Conservation (phyloP, 1,140 invertebrate species). For the Trichomalopsis sarcophagae region DNA sequence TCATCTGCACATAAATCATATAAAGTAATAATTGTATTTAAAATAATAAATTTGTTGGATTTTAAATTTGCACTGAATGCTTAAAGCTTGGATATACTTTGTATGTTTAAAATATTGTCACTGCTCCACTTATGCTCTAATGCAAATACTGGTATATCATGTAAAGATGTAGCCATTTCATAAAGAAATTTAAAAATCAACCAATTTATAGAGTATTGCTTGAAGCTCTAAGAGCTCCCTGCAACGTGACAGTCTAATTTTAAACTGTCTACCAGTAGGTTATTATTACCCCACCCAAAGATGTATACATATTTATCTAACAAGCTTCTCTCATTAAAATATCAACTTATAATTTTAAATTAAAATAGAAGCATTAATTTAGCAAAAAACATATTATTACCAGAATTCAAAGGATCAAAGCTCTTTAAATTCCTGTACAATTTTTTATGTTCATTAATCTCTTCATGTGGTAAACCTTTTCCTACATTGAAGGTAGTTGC, state of each 20-base stretch:
- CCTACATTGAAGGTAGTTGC: background rate
- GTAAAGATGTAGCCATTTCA: constrained; percentile 67
- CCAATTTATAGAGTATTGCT: constrained; percentile 38
- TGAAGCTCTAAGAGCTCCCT: constrained; percentile 28
- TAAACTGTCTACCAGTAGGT: constrained; percentile 58
- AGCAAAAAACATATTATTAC: constrained; percentile 26
- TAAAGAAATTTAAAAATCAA: constrained; percentile 58
- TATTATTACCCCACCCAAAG: constrained; percentile 66
- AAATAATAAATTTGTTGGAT: background rate
- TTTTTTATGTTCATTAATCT: constrained; percentile 42
- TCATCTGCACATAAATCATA: constrained; percentile 5
- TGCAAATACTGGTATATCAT: constrained; percentile 71
- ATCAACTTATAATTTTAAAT: background rate
- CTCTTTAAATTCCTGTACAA: constrained; percentile 25
- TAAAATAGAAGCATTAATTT: background rate
- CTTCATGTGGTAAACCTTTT: background rate
- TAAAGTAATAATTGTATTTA: background rate
- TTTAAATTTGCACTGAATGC: background rate
- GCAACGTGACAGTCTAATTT: constrained; percentile 64
- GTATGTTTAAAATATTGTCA: constrained; percentile 65
- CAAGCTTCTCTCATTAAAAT: background rate
- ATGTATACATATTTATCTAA: constrained; percentile 19
- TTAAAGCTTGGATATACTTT: constrained; percentile 28
- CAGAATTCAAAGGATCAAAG: constrained; percentile 46
- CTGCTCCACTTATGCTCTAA: constrained; percentile 72